These are phyloP conservation scores for Musca vetustissima DNA, from an alignment of 1,140 invertebrate species.

Conservation along the genomic window DNA sequence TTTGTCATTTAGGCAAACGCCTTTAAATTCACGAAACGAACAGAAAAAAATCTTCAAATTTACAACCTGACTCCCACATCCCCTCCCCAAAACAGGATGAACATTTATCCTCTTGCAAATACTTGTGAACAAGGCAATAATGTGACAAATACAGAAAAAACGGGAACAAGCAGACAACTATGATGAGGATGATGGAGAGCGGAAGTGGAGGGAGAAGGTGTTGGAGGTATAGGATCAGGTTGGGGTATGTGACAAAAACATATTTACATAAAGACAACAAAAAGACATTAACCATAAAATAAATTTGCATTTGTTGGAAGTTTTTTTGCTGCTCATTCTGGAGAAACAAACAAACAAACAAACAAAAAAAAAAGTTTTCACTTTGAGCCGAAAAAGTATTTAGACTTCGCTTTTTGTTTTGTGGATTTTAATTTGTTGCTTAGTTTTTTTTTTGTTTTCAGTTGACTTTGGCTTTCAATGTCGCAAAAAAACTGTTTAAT, in stretches of 20 bases:
- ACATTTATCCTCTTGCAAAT: background rate
- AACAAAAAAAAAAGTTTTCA: background rate
- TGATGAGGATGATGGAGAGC: too few species aligned
- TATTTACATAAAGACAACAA: constrained; percentile 13
- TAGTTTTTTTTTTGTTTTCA: too few species aligned
- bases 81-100: background rate
- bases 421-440: too few species aligned
- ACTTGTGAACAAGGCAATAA: constrained; percentile 18
- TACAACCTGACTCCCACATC: background rate
- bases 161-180: too few species aligned
- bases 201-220: too few species aligned
- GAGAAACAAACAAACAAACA: background rate
- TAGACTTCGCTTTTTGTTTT: too few species aligned
- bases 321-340: background rate
- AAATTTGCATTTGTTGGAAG: constrained; percentile 9
- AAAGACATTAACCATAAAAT: constrained; percentile 17
- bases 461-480: too few species aligned
- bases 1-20: background rate
- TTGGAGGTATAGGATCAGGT: too few species aligned
- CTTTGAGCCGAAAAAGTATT: too few species aligned
- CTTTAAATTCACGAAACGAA: background rate
- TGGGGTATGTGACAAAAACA: background rate
- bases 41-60: background rate
- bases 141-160: constrained; percentile 11
- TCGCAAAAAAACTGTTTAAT: too few species aligned